Evolutionary conservation across 1,140 invertebrate genomes (phyloP).

Genomic region (Cyphomyrmex costatus): DNA sequence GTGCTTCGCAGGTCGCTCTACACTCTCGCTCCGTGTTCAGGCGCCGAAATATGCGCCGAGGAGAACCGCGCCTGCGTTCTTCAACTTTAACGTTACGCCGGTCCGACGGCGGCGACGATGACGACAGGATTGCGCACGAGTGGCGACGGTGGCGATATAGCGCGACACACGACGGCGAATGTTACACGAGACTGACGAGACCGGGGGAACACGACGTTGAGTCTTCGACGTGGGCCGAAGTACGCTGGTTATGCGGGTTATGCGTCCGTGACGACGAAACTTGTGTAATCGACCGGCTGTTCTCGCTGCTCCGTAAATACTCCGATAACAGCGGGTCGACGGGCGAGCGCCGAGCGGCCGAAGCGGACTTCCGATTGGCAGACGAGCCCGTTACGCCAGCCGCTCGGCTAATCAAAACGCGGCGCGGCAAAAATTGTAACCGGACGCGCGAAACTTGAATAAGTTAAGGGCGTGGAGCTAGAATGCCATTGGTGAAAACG

Average conservation of each 20-base stretch:
- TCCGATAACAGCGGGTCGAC: conserved; percentile 52
- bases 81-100: conserved; percentile 24
- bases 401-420: conserved; percentile 28
- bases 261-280: background rate
- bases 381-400: background rate
- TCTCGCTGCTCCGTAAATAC: conserved; percentile 3
- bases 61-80: conserved; percentile 12
- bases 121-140: background rate
- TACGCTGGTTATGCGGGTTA: conserved; percentile 1
- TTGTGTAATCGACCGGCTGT: conserved; percentile 41
- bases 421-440: conserved; percentile 39
- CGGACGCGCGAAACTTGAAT: conserved; percentile 3
- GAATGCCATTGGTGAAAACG: background rate
- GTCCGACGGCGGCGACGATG: background rate
- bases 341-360: conserved; percentile 7
- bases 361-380: conserved; percentile 19
- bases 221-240: background rate
- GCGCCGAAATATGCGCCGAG: conserved; percentile 33
- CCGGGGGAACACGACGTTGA: conserved; percentile 14
- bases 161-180: background rate
- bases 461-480: background rate
- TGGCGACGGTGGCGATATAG: background rate
- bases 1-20: background rate
- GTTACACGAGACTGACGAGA: background rate
- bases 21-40: background rate